Percentiles rank a stretch among this genome's conserved stretches.
phyloP scores from a whole-genome alignment of 2,888 invertebrate genomes.

The Acleris emargana region DNA sequence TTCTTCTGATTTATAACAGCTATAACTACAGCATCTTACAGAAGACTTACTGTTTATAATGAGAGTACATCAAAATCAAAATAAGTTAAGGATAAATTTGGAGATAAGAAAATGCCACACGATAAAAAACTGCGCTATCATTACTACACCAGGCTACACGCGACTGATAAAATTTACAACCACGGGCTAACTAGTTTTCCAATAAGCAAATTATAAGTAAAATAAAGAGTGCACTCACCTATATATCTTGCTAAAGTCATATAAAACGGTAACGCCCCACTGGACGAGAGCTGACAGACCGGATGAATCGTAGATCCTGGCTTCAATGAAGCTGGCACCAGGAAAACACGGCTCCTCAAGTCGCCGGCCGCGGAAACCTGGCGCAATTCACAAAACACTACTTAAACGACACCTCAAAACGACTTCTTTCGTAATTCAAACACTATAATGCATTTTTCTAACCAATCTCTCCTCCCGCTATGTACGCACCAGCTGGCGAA shows the following conservation, averaged over 20 bases:
- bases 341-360: constrained; percentile 63
- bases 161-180: constrained; percentile 20
- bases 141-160: constrained; percentile 19
- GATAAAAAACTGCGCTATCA: constrained; percentile 20
- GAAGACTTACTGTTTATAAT: neutral
- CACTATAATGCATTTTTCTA: constrained; percentile 53
- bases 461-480: constrained; percentile 66
- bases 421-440: constrained; percentile 39
- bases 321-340: constrained; percentile 67
- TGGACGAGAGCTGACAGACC: constrained; percentile 87
- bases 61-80: neutral
- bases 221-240: constrained; percentile 85
- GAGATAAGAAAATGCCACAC: neutral
- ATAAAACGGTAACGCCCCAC: constrained; percentile 96
- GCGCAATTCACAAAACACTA: constrained; percentile 58
- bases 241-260: constrained; percentile 97
- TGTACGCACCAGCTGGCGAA: constrained; percentile 81
- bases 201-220: constrained; percentile 1
- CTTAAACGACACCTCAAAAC: constrained; percentile 48
- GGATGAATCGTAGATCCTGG: constrained; percentile 80
- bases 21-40: neutral
- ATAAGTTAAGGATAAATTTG: constrained; percentile 6
- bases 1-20: too few species aligned
- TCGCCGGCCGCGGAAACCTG: constrained; percentile 77
- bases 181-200: constrained; percentile 5